Conservation (phyloP, 2,113 vertebrate genomes). For the Gopherus evgoodei region DNA sequence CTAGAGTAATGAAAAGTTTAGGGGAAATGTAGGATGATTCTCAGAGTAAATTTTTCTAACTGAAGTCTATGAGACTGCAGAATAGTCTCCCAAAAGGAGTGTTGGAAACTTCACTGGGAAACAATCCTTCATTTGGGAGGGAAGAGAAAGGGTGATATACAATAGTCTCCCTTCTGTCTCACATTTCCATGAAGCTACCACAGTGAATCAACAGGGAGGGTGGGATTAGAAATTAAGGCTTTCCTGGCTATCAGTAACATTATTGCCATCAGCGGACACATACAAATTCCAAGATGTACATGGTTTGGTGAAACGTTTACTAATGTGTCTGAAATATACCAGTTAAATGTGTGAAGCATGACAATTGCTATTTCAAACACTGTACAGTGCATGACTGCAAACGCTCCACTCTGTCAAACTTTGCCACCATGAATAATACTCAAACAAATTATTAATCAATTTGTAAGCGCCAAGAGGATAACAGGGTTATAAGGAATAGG, state of each 20-base stretch:
- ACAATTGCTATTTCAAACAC: not conserved
- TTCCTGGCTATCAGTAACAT: no score
- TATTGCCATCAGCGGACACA: no score
- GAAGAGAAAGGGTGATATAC: no score
- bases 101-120: not conserved
- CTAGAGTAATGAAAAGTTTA: no score
- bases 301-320: not conserved
- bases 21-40: not conserved
- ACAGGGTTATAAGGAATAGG: no score
- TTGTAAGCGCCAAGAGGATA: not conserved
- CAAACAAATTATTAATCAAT: not conserved
- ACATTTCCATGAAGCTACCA: no score
- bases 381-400: not conserved
- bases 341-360: not conserved
- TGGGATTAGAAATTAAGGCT: no score
- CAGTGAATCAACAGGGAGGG: no score
- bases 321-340: not conserved
- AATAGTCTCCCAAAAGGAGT: not conserved
- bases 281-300: no score
- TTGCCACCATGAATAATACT: not conserved
- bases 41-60: not conserved
- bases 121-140: not conserved
- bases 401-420: not conserved
- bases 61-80: not conserved
- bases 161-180: not conserved